Evolutionary conservation across 92 coral and sea anemone genomes (phyloP), one percentile per base, ranked within the genome.

Genomic region (Parazoanthus atlanticus): DNA sequence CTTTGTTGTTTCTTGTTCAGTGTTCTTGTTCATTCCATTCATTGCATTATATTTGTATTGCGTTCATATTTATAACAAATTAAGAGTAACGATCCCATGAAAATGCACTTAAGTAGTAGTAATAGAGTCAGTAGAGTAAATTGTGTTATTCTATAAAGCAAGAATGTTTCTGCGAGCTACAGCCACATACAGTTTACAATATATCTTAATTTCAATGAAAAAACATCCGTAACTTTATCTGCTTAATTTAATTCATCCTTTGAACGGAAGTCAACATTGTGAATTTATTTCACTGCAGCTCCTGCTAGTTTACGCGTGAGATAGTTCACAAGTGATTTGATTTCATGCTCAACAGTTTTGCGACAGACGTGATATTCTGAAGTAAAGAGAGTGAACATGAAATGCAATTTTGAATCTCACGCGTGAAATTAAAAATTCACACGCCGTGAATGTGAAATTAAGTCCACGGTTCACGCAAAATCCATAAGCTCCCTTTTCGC

Each of bases 321-420:
- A n/a, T n/a, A 3, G 38, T 34, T 1, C 38, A n/a, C 73, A 4
- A 25, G 15, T 67, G 73, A 67, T 67, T 67, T 67, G 32, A 25
- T 67, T 67, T 28, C 73, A 67, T 8, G 32, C 1, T n/a, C 73
- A 67, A 67, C 30, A 67, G 73, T 67, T 67, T 67, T 32, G 23
- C 73, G 73, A 67, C 73, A 67, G 74, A 19, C 74, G 32, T 67
- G 74, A 67, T n/a, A 67, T 67, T 67, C 33, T 67, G n/a, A 67
- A 67, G 74, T 67, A 67, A n/a, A 67, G 74, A 67, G 71, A 65
- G 71, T 65, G 71, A 65, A 65, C 71, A 19, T 0, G 28, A 65
- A 17, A 8, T 49, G 56, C 1, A 49, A 49, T 49, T 49, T 49
- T 49, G 56, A 49, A 49, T 49, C 5, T 49, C 72, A 66, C n/a